phyloP scores from a whole-genome alignment of 2,797 vertebrate species.

The Typhlichthys subterraneus region DNA sequence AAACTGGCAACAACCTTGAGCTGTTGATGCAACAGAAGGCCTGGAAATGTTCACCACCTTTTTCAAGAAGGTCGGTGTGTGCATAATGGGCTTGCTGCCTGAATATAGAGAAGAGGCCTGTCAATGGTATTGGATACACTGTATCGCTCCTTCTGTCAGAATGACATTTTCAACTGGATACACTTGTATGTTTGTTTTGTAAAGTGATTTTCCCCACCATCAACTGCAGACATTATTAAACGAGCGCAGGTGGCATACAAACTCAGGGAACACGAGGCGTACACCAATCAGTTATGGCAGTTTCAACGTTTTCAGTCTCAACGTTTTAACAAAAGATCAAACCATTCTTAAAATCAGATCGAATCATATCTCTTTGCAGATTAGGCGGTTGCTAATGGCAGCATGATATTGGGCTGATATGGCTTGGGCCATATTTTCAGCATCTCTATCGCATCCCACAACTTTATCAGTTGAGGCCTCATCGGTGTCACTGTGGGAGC shows the following conservation, averaged over 20 bases:
- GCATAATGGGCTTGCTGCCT: slow-evolving; percentile 51
- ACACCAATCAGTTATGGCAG: slow-evolving; percentile 50
- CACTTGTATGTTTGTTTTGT: slow-evolving; percentile 19
- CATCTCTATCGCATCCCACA: slow-evolving; percentile 57
- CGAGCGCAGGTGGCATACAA: slow-evolving; percentile 68
- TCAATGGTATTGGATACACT: slow-evolving; percentile 52
- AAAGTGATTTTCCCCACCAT: slow-evolving; percentile 18
- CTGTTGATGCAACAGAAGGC: slow-evolving; percentile 21
- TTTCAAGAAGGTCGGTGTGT: slow-evolving; percentile 39
- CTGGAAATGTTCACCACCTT: slow-evolving; percentile 33
- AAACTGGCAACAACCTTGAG: slow-evolving; percentile 32
- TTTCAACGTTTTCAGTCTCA: slow-evolving; percentile 30
- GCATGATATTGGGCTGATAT: slow-evolving; percentile 34
- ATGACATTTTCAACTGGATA: slow-evolving; percentile 25
- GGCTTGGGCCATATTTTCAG: slow-evolving; percentile 42
- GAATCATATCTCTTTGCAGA: slow-evolving; percentile 26
- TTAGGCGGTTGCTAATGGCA: slow-evolving; percentile 17
- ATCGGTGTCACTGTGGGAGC: slow-evolving; percentile 41
- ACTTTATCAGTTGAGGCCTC: slow-evolving; percentile 70
- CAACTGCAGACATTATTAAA: slow-evolving; percentile 57
- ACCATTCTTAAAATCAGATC: slow-evolving; percentile 55
- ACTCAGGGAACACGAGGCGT: slow-evolving; percentile 62
- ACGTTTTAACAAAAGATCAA: slow-evolving; percentile 37
- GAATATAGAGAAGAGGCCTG: slow-evolving; percentile 34
- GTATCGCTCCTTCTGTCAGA: slow-evolving; percentile 18